Conservation (phyloP, 2,888 invertebrate species). For the Yponomeuta cagnagella region DNA sequence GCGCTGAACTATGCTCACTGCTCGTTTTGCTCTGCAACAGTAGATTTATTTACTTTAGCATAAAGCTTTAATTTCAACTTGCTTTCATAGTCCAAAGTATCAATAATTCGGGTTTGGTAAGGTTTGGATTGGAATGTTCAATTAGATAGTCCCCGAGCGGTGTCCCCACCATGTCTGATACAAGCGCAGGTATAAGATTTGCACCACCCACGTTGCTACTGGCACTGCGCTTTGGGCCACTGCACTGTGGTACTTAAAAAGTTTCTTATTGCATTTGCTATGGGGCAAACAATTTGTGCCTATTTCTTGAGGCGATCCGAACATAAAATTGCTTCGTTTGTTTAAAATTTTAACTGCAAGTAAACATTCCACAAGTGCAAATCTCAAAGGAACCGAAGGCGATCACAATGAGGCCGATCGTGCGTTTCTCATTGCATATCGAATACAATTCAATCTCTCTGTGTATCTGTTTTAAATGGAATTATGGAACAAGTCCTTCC, state of each 20-base stretch:
- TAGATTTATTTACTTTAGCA: background rate
- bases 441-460: slow-evolving; percentile 64
- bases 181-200: slow-evolving; percentile 20
- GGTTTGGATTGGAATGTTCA: background rate
- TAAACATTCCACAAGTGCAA: slow-evolving; percentile 23
- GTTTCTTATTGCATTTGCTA: background rate
- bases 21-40: background rate
- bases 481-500: slow-evolving; percentile 53
- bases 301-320: background rate
- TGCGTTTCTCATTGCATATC: slow-evolving; percentile 59
- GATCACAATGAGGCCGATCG: slow-evolving; percentile 58
- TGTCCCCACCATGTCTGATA: slow-evolving; percentile 3
- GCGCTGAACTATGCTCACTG: slow-evolving; percentile 6
- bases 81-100: background rate
- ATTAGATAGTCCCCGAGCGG: background rate
- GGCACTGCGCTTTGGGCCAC: slow-evolving; percentile 30
- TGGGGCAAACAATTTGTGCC: background rate
- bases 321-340: background rate
- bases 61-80: background rate
- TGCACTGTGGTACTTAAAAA: background rate
- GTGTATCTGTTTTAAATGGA: slow-evolving; percentile 60
- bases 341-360: background rate
- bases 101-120: background rate
- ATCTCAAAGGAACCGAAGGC: slow-evolving; percentile 54
- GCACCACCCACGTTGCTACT: slow-evolving; percentile 48